These are phyloP conservation scores for Sebastes hubbsi DNA, from an alignment of 2,797 vertebrate species.

Conservation along the genomic window DNA sequence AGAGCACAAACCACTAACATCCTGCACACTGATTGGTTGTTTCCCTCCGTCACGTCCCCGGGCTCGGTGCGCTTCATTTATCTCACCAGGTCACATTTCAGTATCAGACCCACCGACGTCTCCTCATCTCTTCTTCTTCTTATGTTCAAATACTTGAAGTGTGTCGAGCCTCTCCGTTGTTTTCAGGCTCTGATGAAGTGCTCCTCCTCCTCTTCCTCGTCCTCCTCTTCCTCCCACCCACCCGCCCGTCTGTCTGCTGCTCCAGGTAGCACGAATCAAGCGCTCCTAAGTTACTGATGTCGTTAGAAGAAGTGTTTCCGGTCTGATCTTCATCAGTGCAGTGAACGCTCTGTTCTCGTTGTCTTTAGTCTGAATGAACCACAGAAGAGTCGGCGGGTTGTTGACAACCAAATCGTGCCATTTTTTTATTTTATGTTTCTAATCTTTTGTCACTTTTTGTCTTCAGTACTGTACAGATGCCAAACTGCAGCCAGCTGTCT, in stretches of 20 bases:
- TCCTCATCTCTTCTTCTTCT: background rate
- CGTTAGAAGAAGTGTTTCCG: background rate
- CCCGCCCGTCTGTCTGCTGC: background rate
- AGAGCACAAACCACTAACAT: background rate
- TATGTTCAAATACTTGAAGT: constrained; percentile 39
- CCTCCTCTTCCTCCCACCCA: background rate
- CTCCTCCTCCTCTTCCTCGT: background rate
- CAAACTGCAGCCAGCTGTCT: background rate
- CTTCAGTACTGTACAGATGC: background rate
- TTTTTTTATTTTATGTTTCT: background rate
- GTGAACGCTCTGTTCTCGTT: background rate
- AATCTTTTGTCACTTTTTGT: background rate
- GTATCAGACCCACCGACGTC: background rate
- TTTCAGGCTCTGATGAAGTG: background rate
- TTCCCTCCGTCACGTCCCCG: background rate
- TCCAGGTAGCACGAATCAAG: background rate
- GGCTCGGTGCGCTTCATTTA: background rate
- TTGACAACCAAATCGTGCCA: constrained; percentile 25
- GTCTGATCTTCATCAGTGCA: background rate
- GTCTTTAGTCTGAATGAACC: background rate
- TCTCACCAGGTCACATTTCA: background rate
- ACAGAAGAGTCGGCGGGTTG: background rate
- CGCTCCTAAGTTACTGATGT: constrained; percentile 12
- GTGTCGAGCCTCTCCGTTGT: background rate
- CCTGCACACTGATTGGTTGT: background rate